phyloP scores from a whole-genome alignment of 2,797 vertebrate species.

The Tangara arthus region DNA sequence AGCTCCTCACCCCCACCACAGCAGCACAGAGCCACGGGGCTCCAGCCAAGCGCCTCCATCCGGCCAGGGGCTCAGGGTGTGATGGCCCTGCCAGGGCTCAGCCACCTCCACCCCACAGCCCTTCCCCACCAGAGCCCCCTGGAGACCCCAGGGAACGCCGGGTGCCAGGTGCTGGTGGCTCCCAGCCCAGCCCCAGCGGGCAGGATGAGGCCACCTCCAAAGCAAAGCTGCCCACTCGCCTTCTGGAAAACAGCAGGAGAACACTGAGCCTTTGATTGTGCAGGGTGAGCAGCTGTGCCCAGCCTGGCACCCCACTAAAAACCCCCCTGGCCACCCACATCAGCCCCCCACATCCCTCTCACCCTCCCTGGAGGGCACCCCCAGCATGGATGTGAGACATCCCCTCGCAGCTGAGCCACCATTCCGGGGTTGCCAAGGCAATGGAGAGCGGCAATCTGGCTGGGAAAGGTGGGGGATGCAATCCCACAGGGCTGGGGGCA shows the following conservation, averaged over 20 bases:
- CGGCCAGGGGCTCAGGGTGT: not conserved
- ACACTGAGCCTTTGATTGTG: not conserved
- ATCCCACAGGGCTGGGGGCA: not conserved
- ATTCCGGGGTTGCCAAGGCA: conserved; percentile 54
- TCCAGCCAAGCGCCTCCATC: rapidly evolving
- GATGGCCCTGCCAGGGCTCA: not conserved
- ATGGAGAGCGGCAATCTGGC: conserved; percentile 20
- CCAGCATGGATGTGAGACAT: not conserved
- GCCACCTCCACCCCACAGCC: not conserved
- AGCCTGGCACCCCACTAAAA: not conserved
- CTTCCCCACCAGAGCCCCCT: rapidly evolving
- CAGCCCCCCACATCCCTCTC: not conserved
- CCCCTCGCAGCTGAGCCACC: not conserved
- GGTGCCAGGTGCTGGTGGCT: not conserved
- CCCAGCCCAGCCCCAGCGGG: not conserved
- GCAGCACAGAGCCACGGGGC: rapidly evolving
- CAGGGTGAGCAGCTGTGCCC: not conserved
- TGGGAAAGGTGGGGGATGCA: not conserved
- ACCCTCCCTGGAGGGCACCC: rapidly evolving
- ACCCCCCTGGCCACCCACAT: not conserved
- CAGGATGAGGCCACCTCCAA: not conserved
- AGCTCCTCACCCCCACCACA: not conserved
- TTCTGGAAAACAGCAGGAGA: not conserved
- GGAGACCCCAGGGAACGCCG: not conserved
- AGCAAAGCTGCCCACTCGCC: not conserved